phyloP scores from a whole-genome alignment of 2,113 vertebrate genomes.

The Benitochromis conjunctus region DNA sequence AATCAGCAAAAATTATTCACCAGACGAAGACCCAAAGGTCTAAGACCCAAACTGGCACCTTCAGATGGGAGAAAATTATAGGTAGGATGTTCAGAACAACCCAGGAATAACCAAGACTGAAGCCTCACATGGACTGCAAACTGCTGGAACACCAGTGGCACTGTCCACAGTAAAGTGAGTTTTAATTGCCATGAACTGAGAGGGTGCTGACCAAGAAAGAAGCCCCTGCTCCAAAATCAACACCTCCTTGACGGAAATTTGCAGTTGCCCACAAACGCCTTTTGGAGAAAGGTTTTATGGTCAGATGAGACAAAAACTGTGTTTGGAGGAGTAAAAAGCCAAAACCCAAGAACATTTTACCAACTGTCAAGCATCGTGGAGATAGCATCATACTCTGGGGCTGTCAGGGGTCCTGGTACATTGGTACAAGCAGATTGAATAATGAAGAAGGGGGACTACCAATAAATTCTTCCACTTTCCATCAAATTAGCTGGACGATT shows the following conservation, averaged over 20 bases:
- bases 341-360: background rate
- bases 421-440: background rate
- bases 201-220: background rate
- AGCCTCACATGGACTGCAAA: accelerated
- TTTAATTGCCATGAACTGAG: background rate
- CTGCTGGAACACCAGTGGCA: background rate
- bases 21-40: background rate
- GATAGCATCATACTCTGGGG: background rate
- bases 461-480: accelerated
- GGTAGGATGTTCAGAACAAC: background rate
- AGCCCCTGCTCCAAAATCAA: background rate
- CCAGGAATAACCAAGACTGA: background rate
- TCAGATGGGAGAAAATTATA: background rate
- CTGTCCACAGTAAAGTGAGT: accelerated
- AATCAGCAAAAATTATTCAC: background rate
- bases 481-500: accelerated
- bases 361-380: background rate
- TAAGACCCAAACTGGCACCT: background rate
- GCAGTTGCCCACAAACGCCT: background rate
- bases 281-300: background rate
- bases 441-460: background rate
- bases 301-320: background rate
- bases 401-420: background rate
- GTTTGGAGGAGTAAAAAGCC: background rate
- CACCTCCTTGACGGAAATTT: background rate